phyloP scores from a whole-genome alignment of 2,797 vertebrate genomes.

The Pipistrellus kuhlii region DNA sequence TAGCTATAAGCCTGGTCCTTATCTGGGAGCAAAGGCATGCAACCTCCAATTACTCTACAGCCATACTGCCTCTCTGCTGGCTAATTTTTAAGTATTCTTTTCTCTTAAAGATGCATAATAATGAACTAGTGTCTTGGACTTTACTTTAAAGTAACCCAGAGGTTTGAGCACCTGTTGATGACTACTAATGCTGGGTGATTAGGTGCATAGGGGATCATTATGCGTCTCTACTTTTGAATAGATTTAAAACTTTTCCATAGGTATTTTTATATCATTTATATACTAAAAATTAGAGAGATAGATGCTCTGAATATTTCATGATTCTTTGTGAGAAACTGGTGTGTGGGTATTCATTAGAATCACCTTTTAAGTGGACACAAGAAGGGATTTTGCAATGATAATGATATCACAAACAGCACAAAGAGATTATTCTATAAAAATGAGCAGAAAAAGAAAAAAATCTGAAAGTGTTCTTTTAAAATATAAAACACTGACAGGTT shows the following conservation, averaged over 20 bases:
- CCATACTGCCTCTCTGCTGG: not conserved
- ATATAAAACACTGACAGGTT: not conserved
- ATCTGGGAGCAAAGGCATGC: not conserved
- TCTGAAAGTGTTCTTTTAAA: not conserved
- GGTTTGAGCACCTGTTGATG: not conserved
- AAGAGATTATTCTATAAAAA: not conserved
- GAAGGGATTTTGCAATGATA: not conserved
- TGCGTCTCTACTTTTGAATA: not conserved
- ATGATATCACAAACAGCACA: not conserved
- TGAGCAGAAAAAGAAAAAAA: slow-evolving; percentile 9
- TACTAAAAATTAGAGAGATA: not conserved
- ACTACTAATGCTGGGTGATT: not conserved
- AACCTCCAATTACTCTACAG: not conserved
- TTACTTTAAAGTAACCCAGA: slow-evolving; percentile 38
- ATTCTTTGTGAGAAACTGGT: not conserved
- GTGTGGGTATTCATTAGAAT: not conserved
- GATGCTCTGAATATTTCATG: not conserved
- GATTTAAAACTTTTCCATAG: not conserved
- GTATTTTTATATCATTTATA: not conserved
- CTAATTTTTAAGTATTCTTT: not conserved
- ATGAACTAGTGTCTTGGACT: slow-evolving; percentile 24
- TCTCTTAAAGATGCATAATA: not conserved
- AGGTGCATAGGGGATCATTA: not conserved
- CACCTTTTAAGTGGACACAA: not conserved
- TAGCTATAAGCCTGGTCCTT: not conserved